Conservation (phyloP, 2,113 vertebrate species). For the Montifringilla adamsi region DNA sequence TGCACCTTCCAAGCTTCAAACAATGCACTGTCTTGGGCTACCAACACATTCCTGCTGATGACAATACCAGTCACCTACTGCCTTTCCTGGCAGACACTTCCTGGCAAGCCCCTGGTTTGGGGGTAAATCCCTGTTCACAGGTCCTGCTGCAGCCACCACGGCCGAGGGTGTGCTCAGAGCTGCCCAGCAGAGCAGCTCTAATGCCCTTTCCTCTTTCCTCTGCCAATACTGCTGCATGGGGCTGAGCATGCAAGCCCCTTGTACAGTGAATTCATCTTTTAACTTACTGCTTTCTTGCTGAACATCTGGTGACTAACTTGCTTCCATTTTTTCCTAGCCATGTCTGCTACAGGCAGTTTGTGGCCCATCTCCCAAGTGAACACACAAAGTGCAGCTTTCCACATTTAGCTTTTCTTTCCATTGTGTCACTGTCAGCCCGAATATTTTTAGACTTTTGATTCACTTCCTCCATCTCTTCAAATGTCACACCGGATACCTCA, state of each 20-base stretch:
- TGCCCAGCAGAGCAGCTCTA: background rate
- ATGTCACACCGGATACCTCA: background rate
- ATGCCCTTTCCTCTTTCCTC: background rate
- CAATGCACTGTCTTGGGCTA: background rate
- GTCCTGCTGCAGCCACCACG: background rate
- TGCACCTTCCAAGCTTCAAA: background rate
- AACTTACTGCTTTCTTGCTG: background rate
- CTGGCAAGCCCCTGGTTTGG: background rate
- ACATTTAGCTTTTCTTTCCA: background rate
- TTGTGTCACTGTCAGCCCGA: background rate
- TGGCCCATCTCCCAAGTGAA: background rate
- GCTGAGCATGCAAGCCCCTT: background rate
- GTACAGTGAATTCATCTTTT: background rate
- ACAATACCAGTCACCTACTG: background rate
- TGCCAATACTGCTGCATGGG: background rate
- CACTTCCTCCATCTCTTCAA: background rate
- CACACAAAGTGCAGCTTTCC: background rate
- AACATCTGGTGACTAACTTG: background rate
- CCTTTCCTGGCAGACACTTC: background rate
- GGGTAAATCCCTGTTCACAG: background rate
- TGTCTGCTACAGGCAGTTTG: background rate
- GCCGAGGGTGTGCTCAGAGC: rapidly evolving
- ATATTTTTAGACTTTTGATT: background rate
- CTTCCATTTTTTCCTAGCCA: background rate
- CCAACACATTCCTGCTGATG: background rate